Conservation (phyloP, 2,888 invertebrate genomes). For the Drosophila tripunctata region DNA sequence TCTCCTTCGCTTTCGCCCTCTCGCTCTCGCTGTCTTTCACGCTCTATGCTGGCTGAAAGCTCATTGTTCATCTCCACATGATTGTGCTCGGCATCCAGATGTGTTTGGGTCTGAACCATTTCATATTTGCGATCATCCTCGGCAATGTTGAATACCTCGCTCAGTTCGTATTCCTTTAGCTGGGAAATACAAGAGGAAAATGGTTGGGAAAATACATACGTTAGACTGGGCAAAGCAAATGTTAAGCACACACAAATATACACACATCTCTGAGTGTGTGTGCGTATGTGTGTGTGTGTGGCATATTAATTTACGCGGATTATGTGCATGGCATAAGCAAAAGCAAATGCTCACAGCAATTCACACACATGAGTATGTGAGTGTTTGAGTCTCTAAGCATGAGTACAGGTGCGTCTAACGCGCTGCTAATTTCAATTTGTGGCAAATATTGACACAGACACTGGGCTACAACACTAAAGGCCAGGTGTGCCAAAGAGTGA, state of each 20-base stretch:
- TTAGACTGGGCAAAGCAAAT: slow-evolving; percentile 41
- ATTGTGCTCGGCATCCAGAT: slow-evolving; percentile 84
- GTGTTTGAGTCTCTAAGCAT: slow-evolving; percentile 2
- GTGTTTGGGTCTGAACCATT: slow-evolving; percentile 86
- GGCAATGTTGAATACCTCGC: slow-evolving; percentile 93
- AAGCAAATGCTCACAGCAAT: slow-evolving; percentile 37
- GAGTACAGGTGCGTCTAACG: slow-evolving; percentile 75
- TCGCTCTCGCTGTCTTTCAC: slow-evolving; percentile 88
- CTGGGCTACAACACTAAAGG: slow-evolving; percentile 17
- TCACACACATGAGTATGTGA: slow-evolving; percentile 22
- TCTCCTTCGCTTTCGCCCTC: slow-evolving; percentile 28
- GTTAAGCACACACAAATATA: slow-evolving; percentile 34
- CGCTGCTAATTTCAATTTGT: slow-evolving; percentile 79
- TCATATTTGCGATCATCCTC: slow-evolving; percentile 92
- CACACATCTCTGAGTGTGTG: slow-evolving; percentile 50
- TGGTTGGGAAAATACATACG: slow-evolving; percentile 2
- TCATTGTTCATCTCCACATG: slow-evolving; percentile 89
- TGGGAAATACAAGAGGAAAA: slow-evolving; percentile 77
- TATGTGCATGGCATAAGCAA: slow-evolving; percentile 70
- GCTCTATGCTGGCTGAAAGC: slow-evolving; percentile 92
- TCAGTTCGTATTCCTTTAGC: slow-evolving; percentile 94
- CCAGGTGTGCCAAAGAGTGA: neutral
- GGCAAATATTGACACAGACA: slow-evolving; percentile 75
- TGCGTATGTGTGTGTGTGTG: slow-evolving; percentile 54
- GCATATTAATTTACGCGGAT: slow-evolving; percentile 76